Evolutionary conservation across 2,888 invertebrate species (phyloP), one percentile per base, ranked within the genome.

Genomic region (Sussaba pulchella): DNA sequence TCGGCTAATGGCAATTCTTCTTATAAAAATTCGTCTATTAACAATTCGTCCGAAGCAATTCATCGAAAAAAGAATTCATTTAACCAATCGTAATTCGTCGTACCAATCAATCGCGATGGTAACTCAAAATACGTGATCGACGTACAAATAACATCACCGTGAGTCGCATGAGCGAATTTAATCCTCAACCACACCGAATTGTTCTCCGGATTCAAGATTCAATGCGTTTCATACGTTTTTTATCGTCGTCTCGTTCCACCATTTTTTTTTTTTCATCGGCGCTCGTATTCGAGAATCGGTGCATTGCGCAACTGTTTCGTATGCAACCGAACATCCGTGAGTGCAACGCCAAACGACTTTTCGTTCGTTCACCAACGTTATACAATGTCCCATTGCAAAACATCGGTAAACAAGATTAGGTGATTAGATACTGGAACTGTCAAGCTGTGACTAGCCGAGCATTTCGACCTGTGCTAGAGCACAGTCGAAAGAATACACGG

Each of bases 381-480:
- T 69, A 64, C 79, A 79, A 81, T 80, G 39, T 61, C 54, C 76
- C 50, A 66, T 78, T 61, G 83, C 45, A 80, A 75, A 83, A 83
- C 79, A 77, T 63, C 52, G 43, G 61, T 63, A 82, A 80, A 81
- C 63, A 78, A 78, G 80, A 83, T 83, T 83, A 71, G 74, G 70
- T 45, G 50, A 63, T 57, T 67, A 63, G 61, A 54, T 24, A 41
- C 64, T 39, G 36, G 36, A 14, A 10, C 24, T 36, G 19, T 21
- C 19, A 41, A 2, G 41, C 12, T 41, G 3, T 52, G 8, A 21
- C 24, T 17, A 57, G 8, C 21, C 10, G n/a, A 5, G 57, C 9
- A 26, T 1, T 31, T 57, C 31, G 36, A n/a, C 1, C 8, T 31
- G 1, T 31, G 17, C 10, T 17, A n/a, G 14, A 26, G 5, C 8